Percentiles rank a stretch among this genome's conserved stretches.
Evolutionary conservation across 2,113 vertebrate genomes (phyloP).

Genomic region (Xiphophorus hellerii): DNA sequence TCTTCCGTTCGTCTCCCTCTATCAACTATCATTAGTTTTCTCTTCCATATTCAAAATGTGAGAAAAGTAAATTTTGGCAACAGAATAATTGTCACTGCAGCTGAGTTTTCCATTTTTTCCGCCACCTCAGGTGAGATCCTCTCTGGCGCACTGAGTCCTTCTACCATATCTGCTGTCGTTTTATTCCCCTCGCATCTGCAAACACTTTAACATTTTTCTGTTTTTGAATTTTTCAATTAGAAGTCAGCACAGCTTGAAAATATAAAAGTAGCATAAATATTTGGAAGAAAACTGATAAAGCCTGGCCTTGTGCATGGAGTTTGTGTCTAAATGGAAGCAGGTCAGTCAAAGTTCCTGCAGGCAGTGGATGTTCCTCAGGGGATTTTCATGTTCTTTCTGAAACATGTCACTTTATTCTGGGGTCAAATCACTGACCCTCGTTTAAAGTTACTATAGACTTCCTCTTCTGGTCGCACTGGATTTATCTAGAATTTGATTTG

Average conservation of each 20-base stretch:
- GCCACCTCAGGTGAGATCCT: constrained; percentile 29
- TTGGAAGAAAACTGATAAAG: background rate
- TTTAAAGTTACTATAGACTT: background rate
- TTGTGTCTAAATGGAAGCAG: background rate
- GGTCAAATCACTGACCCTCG: background rate
- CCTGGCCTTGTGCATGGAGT: background rate
- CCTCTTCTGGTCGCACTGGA: background rate
- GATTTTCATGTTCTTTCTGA: background rate
- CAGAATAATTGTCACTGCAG: constrained; percentile 30
- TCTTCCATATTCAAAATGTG: background rate
- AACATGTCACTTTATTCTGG: background rate
- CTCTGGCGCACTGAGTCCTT: constrained; percentile 28
- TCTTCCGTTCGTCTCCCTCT: background rate
- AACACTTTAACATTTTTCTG: background rate
- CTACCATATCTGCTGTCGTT: background rate
- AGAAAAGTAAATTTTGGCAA: constrained; percentile 28
- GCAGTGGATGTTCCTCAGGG: background rate
- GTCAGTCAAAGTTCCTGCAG: background rate
- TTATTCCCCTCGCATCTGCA: background rate
- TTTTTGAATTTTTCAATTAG: background rate
- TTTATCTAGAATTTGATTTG: constrained; percentile 2
- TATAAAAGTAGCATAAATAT: background rate
- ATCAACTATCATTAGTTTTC: constrained; percentile 8
- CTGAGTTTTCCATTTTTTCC: constrained; percentile 58
- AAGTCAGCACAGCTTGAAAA: background rate